Evolutionary conservation across 2,888 invertebrate genomes (phyloP).

Genomic region (Tolmerus cingulatus): DNA sequence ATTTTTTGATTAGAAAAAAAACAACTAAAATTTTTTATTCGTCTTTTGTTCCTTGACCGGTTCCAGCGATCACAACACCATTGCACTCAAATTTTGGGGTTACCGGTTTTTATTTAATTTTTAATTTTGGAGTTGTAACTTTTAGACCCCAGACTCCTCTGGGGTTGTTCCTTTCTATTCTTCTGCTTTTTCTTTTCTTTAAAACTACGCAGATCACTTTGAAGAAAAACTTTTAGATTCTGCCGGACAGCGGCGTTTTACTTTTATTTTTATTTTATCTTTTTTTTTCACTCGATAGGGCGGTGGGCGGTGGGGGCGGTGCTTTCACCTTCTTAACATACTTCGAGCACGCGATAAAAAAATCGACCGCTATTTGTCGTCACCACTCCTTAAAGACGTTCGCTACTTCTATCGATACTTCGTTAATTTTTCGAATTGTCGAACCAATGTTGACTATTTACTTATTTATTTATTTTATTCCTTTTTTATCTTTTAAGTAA

Average conservation of each 20-base stretch:
- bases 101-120: background rate
- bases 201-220: background rate
- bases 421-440: background rate
- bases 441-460: background rate
- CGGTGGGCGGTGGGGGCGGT: background rate
- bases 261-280: background rate
- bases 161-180: background rate
- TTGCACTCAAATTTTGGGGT: background rate
- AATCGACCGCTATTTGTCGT: background rate
- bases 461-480: background rate
- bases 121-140: background rate
- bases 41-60: slow-evolving; percentile 11
- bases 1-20: background rate
- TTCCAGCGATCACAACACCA: slow-evolving; percentile 2
- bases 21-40: background rate
- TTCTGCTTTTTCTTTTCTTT: background rate
- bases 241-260: background rate
- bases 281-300: background rate
- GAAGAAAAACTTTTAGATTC: background rate
- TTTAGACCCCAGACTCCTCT: background rate
- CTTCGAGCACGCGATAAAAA: background rate
- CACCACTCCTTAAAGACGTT: background rate
- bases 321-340: slow-evolving; percentile 18
- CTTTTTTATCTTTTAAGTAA: slow-evolving; percentile 20
- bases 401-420: background rate